Percentiles rank a stretch among this genome's conserved stretches.
Conservation (phyloP, 2,888 invertebrate species). For the Coronaproctus castanopsis region DNA sequence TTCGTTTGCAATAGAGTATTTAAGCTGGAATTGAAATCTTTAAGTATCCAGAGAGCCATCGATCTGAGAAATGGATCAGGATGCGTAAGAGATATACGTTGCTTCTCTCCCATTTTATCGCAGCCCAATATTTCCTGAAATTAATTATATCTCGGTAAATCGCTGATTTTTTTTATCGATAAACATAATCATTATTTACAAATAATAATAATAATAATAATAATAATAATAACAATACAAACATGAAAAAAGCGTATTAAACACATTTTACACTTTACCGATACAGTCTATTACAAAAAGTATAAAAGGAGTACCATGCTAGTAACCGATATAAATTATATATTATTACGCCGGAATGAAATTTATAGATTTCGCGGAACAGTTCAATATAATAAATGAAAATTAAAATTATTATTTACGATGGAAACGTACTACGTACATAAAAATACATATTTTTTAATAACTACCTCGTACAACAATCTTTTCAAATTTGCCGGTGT, state of each 20-base stretch:
- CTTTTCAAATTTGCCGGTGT: slow-evolving; percentile 49
- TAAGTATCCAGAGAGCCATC: slow-evolving; percentile 91
- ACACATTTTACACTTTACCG: no score
- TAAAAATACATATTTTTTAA: no score
- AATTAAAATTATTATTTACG: no score
- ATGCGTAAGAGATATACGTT: slow-evolving; percentile 52
- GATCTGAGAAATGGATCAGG: slow-evolving; percentile 94
- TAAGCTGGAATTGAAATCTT: slow-evolving; percentile 70
- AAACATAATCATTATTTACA: no score
- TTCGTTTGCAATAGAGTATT: slow-evolving; percentile 63
- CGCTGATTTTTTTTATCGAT: no score
- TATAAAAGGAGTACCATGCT: no score
- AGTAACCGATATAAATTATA: no score
- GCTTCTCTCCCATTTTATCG: slow-evolving; percentile 41
- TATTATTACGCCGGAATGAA: no score
- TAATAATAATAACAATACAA: not conserved
- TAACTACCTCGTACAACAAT: slow-evolving; percentile 48
- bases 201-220: not conserved
- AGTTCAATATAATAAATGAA: no score
- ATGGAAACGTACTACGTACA: no score
- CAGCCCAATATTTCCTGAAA: slow-evolving; percentile 32
- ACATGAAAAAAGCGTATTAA: not conserved
- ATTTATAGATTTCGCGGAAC: no score
- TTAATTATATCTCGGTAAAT: not conserved
- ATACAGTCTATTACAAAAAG: no score